Percentiles rank a stretch among this genome's conserved stretches.
Conservation (phyloP, 2,888 invertebrate genomes). For the Tupiocoris notatus region DNA sequence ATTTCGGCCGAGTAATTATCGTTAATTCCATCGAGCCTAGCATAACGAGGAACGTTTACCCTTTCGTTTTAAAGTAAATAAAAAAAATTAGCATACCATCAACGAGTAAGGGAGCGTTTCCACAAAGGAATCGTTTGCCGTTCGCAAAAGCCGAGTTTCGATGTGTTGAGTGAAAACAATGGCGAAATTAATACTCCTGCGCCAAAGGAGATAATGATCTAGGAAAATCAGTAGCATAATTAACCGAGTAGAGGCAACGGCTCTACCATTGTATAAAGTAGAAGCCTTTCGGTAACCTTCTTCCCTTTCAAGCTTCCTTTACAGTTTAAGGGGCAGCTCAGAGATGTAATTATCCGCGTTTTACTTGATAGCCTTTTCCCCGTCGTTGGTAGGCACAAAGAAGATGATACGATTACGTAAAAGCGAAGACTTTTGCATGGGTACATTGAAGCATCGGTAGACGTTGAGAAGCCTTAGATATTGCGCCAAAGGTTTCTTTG, state of each 20-base stretch:
- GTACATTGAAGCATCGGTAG: not conserved
- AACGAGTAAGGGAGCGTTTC: not conserved
- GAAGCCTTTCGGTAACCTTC: not conserved
- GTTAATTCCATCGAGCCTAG: no score
- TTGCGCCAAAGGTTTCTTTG: not conserved
- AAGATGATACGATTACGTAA: slow-evolving; percentile 40
- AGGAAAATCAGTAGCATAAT: slow-evolving; percentile 35
- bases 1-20: no score
- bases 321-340: not conserved
- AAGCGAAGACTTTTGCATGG: not conserved
- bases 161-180: not conserved
- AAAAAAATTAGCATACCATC: not conserved
- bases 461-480: not conserved
- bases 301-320: not conserved
- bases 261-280: not conserved
- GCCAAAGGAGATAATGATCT: slow-evolving; percentile 31
- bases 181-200: slow-evolving; percentile 31
- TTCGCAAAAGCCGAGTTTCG: not conserved
- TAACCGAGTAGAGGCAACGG: not conserved
- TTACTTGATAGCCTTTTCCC: slow-evolving; percentile 40
- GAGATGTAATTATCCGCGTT: slow-evolving; percentile 41
- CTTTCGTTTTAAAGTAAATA: not conserved
- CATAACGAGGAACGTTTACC: not conserved
- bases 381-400: slow-evolving; percentile 25
- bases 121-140: not conserved